Evolutionary conservation across 2,888 invertebrate genomes (phyloP).

Genomic region (Cataglyphis altisquamis): DNA sequence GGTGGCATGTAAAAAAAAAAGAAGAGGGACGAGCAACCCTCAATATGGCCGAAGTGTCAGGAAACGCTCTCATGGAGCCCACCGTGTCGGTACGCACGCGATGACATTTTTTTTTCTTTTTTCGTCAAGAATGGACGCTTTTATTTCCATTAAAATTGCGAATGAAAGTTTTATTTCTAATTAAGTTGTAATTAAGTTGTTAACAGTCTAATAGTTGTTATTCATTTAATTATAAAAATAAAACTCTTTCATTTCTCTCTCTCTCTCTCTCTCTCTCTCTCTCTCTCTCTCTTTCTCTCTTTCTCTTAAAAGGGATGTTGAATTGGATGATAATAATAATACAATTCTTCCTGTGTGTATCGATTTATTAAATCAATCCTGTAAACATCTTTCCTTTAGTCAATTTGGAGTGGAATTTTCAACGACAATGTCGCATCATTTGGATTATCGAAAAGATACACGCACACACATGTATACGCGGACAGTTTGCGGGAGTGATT

Average conservation of each 20-base stretch:
- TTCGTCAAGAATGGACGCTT: neutral
- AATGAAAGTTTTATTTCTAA: neutral
- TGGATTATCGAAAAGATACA: conserved; percentile 7
- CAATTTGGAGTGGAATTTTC: neutral
- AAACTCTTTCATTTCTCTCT: too few relatives aligned
- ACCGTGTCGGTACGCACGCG: conserved; percentile 58
- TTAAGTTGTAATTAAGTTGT: neutral
- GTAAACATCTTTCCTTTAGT: neutral
- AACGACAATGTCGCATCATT: neutral
- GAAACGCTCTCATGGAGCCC: conserved; percentile 67
- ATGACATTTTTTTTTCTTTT: neutral
- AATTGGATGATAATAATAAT: neutral
- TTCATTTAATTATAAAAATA: too few relatives aligned
- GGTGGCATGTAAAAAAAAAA: conserved; percentile 18
- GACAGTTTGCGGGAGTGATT: conserved; percentile 57
- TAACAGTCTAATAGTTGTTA: neutral
- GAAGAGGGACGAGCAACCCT: conserved; percentile 30
- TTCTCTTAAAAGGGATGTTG: neutral
- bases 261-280: too few relatives aligned
- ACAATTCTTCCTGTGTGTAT: neutral
- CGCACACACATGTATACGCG: neutral
- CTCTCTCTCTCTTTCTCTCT: too few relatives aligned
- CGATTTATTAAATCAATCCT: neutral
- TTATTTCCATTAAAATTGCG: neutral
- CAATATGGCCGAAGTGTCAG: conserved; percentile 51